Conservation (phyloP, 2,888 invertebrate species). For the Zootermopsis nevadensis region DNA sequence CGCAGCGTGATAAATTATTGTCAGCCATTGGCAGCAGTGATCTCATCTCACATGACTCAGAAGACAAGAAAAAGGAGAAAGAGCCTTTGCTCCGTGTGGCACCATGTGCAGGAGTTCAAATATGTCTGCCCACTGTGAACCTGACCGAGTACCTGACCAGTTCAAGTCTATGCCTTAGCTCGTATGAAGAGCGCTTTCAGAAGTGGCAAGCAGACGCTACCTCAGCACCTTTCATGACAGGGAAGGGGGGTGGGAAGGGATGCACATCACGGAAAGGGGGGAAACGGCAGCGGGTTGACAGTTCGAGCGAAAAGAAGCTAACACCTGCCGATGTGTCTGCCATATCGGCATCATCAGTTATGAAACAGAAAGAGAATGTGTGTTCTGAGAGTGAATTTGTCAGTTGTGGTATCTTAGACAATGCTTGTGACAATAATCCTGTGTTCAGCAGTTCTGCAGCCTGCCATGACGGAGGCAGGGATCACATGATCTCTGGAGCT, state of each 20-base stretch:
- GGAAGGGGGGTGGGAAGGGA: background rate
- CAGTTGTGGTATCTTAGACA: slow-evolving; percentile 53
- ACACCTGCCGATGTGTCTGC: slow-evolving; percentile 40
- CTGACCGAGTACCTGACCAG: slow-evolving; percentile 82
- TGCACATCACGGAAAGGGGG: slow-evolving; percentile 64
- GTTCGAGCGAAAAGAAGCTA: slow-evolving; percentile 57
- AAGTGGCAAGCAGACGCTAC: slow-evolving; percentile 17
- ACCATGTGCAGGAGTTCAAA: slow-evolving; percentile 71
- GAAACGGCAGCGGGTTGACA: slow-evolving; percentile 65
- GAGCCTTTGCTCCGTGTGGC: slow-evolving; percentile 60
- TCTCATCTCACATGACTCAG: slow-evolving; percentile 14
- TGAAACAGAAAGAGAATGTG: slow-evolving; percentile 59
- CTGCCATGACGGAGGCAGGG: background rate
- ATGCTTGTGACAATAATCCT: slow-evolving; percentile 52
- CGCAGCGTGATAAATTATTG: slow-evolving; percentile 30
- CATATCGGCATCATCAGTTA: slow-evolving; percentile 58
- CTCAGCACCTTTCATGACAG: background rate
- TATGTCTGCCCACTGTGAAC: slow-evolving; percentile 78
- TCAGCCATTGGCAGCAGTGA: background rate
- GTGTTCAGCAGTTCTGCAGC: background rate
- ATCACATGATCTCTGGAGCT: background rate
- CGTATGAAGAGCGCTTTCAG: slow-evolving; percentile 74
- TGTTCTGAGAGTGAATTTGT: slow-evolving; percentile 25
- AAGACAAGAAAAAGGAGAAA: slow-evolving; percentile 25
- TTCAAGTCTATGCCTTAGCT: slow-evolving; percentile 80